Evolutionary conservation across 2,797 vertebrate genomes (phyloP).

Genomic region (Notoglanidium macrostoma): DNA sequence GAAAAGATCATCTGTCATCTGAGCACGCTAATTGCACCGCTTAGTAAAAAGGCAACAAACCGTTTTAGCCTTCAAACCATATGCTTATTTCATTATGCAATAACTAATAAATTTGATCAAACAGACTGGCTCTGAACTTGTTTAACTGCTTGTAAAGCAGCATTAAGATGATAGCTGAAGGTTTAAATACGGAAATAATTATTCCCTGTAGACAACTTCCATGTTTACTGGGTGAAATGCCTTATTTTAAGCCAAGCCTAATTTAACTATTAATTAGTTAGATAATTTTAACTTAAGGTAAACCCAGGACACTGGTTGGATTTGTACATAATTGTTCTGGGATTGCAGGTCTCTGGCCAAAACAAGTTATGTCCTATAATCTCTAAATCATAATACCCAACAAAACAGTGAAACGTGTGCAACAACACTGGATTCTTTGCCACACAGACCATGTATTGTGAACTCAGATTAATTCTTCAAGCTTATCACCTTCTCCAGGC

Average conservation of each 20-base stretch:
- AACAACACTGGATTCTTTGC: neutral
- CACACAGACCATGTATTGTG: neutral
- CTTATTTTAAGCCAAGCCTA: neutral
- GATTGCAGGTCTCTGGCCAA: neutral
- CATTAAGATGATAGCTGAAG: neutral
- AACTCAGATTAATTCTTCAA: slow-evolving; percentile 1
- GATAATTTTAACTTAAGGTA: neutral
- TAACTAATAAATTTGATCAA: neutral
- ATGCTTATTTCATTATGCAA: neutral
- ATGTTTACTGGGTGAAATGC: neutral
- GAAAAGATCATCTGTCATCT: neutral
- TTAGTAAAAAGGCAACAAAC: slow-evolving; percentile 7
- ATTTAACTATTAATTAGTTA: slow-evolving; percentile 1
- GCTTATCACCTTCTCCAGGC: slow-evolving; percentile 8
- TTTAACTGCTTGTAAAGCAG: neutral
- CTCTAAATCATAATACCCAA: neutral
- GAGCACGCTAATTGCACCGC: neutral
- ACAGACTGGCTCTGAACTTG: neutral
- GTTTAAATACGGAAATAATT: neutral
- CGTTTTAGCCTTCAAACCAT: neutral
- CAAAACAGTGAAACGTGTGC: neutral
- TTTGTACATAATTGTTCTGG: neutral
- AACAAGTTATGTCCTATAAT: neutral
- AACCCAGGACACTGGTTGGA: neutral
- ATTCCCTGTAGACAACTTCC: neutral